Conservation (phyloP, 2,797 vertebrate genomes). For the Meriones psammophilus region DNA sequence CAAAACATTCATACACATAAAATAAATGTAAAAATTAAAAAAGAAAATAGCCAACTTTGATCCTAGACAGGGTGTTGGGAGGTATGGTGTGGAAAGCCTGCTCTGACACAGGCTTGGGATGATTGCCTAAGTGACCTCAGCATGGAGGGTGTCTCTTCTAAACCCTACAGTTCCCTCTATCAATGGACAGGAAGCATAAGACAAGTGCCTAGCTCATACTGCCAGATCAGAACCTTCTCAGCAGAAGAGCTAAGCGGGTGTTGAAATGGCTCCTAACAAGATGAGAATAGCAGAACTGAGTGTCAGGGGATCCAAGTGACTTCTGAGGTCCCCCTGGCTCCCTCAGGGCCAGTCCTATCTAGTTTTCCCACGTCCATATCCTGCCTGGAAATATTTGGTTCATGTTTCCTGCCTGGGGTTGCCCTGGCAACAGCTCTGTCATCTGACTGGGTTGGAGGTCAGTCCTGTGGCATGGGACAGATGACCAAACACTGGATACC, state of each 20-base stretch:
- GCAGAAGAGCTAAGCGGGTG: background rate
- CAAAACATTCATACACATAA: background rate
- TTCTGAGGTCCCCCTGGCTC: background rate
- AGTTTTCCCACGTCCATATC: background rate
- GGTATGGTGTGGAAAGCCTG: background rate
- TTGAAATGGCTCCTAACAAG: background rate
- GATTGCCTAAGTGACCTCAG: background rate
- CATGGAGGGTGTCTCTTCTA: background rate
- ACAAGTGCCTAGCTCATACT: background rate
- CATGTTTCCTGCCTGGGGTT: slow-evolving; percentile 44
- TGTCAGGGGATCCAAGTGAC: background rate
- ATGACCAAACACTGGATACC: background rate
- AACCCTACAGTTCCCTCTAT: background rate
- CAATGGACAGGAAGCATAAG: background rate
- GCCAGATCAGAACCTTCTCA: background rate
- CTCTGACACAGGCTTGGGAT: background rate
- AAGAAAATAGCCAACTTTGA: slow-evolving; percentile 28
- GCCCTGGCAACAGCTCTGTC: background rate
- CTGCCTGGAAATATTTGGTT: slow-evolving; percentile 59
- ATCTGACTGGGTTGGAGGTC: slow-evolving; percentile 26
- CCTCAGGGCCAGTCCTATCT: background rate
- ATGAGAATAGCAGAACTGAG: background rate
- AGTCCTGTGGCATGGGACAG: background rate
- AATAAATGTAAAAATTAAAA: background rate
- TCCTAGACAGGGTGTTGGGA: background rate